Conservation (phyloP, 2,797 vertebrate species). For the Scolopax rusticola region DNA sequence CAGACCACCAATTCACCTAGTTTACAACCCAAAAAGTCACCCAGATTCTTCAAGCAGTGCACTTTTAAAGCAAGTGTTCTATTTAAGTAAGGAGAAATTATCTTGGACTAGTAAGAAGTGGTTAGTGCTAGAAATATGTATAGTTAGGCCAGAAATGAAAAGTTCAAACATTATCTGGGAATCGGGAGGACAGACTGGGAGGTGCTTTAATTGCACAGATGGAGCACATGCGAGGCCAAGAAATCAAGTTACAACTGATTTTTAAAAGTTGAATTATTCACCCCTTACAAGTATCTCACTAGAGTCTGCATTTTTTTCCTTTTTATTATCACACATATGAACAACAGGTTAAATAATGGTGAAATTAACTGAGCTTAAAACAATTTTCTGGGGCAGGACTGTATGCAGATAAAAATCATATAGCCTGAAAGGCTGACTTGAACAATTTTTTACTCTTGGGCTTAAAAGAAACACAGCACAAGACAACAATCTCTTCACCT, state of each 20-base stretch:
- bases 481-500: constrained; percentile 61
- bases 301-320: neutral
- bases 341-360: constrained; percentile 49
- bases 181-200: constrained; percentile 47
- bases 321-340: constrained; percentile 10
- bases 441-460: constrained; percentile 18
- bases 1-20: neutral
- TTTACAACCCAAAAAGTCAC: neutral
- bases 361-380: constrained; percentile 51
- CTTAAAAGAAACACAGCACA: constrained; percentile 43
- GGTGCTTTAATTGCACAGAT: constrained; percentile 57
- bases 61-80: neutral
- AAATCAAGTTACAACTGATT: constrained; percentile 58
- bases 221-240: constrained; percentile 29
- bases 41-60: neutral
- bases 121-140: constrained; percentile 26
- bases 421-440: constrained; percentile 9
- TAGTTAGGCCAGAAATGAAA: constrained; percentile 2
- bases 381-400: constrained; percentile 28
- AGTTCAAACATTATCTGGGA: constrained; percentile 33
- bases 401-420: constrained; percentile 51
- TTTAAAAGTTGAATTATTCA: constrained; percentile 25
- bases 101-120: neutral
- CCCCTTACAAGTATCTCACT: neutral
- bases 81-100: neutral